A percentile compares a stretch with the other conserved stretches of the same genome.
phyloP scores from a whole-genome alignment of 2,888 invertebrate species.

The Adela reaumurella region DNA sequence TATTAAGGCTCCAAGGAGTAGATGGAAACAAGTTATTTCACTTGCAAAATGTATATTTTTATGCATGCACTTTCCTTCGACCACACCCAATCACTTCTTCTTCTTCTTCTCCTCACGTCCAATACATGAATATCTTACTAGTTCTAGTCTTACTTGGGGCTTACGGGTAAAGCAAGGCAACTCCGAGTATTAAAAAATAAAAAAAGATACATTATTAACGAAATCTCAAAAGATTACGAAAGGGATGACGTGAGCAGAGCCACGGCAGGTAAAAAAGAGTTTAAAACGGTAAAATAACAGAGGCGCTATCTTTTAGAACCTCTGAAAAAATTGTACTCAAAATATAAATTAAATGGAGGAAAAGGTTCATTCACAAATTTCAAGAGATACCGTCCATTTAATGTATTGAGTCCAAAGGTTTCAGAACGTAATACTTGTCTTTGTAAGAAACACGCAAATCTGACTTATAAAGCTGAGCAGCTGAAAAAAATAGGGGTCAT shows the following conservation, averaged over 20 bases:
- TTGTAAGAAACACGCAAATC: conserved; percentile 13
- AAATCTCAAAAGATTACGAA: conserved; percentile 1
- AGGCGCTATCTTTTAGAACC: conserved; percentile 8
- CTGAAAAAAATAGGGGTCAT: no score
- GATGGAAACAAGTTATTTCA: no score
- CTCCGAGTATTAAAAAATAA: neutral
- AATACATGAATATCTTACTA: no score
- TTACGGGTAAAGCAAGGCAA: conserved; percentile 1
- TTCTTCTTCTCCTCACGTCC: no score
- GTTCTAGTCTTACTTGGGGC: conserved; percentile 1
- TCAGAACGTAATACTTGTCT: conserved; percentile 11
- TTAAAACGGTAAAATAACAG: conserved; percentile 12
- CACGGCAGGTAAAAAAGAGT: conserved; percentile 13
- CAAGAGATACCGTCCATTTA: conserved; percentile 13
- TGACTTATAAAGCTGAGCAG: neutral
- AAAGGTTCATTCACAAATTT: conserved; percentile 11
- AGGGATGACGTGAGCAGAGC: conserved; percentile 12
- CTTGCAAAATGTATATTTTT: no score
- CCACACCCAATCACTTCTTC: no score
- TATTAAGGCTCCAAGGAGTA: no score
- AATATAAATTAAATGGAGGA: conserved; percentile 12
- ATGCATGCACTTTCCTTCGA: no score
- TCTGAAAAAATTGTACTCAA: conserved; percentile 10
- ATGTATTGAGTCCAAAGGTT: conserved; percentile 12
- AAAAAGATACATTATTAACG: neutral